Evolutionary conservation across 2,888 invertebrate genomes (phyloP), one percentile per base, ranked within the genome.

Genomic region (Oscheius sp.): DNA sequence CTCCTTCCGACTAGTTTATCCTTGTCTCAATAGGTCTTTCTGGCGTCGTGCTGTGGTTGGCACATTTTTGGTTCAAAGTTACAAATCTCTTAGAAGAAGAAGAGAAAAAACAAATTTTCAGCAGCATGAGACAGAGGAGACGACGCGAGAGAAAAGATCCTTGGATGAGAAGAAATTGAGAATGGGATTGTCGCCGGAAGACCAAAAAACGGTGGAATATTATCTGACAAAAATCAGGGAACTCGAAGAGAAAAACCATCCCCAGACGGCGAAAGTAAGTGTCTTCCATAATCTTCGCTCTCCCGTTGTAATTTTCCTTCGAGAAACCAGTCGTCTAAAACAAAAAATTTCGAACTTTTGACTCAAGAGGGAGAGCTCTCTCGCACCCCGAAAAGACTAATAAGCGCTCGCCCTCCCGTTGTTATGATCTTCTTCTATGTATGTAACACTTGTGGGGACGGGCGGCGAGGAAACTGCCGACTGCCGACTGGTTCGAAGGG

Each of bases 201-300:
- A 84, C 50, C 69, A 75, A 27, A 65, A 73, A 27, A 71, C 70
- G 15, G 84, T 84, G 8, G 69, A 81, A n/a, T 76, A 66, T 39
- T 84, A 85, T 53, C 69, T 84, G 74, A 72, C 76, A 8, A 82
- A 81, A 69, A 39, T 84, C 31, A 81, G 80, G 31, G 76, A 81
- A 33, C 58, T 84, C 27, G 80, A 80, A 0, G 74, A 72, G 34
- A 74, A 78, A 17, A 72, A 74, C 50, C 77, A 82, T 74, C 79
- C 82, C 10, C 42, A 63, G 17, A 46, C 39, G 20, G 39, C 45
- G 27, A 65, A 63, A 58, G 64, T 64, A 33, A 45, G 27, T 25
- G n/a, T n/a, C n/a, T n/a, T n/a, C n/a, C n/a, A n/a, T n/a, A n/a
- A n/a, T n/a, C n/a, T 42, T 46, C 64, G 69, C 58, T 65, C 66